Base-by-base conservation (phyloP, 2,888 invertebrate genomes). In the Lampropteryx suffumata region DNA sequence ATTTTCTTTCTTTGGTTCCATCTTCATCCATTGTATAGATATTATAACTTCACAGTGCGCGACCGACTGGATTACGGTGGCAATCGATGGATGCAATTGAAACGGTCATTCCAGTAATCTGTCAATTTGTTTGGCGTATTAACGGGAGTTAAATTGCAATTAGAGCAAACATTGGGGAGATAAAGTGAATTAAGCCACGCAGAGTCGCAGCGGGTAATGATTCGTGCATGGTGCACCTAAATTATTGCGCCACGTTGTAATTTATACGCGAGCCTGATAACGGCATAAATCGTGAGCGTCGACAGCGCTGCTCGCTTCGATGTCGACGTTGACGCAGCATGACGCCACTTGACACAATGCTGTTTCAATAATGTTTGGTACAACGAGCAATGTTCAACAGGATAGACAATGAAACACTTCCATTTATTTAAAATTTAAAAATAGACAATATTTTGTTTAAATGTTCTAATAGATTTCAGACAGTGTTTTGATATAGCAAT, bases 151-250 rank as follows among this genome's bases (percentile, higher is more conserved):
- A 76, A 82, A 80, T 73, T 68, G 69, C 74, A 73, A 76, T 84
- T 82, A 77, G 76, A 79, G 72, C 77, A 78, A 82, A 79, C 72
- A 74, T 76, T 75, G 70, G 73, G 63, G 73, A 79, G 80, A 84
- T 85, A 86, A 85, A 85, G 79, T 82, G 81, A 87, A 88, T 86
- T 84, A 84, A 84, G 79, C 71, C 74, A 74, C 75, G 74, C 73
- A 72, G 73, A 71, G 65, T 68, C 84, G 76, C 88, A 85, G 87
- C 82, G 86, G 85, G 90, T 83, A 89, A 89, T 87, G 87, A 89
- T 88, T 85, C 89, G 86, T 86, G 85, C 82, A 84, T 81, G 79
- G 86, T 82, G 82, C 82, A 82, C 84, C 88, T 87, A 88, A 89
- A 88, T 89, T 89, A 90, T 88, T 84, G 83, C 84, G 68, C 77